A percentile compares a stretch with the other conserved stretches of the same genome.
Evolutionary conservation across 1,140 invertebrate species (phyloP).

Genomic region (Drosophila prosaltans): DNA sequence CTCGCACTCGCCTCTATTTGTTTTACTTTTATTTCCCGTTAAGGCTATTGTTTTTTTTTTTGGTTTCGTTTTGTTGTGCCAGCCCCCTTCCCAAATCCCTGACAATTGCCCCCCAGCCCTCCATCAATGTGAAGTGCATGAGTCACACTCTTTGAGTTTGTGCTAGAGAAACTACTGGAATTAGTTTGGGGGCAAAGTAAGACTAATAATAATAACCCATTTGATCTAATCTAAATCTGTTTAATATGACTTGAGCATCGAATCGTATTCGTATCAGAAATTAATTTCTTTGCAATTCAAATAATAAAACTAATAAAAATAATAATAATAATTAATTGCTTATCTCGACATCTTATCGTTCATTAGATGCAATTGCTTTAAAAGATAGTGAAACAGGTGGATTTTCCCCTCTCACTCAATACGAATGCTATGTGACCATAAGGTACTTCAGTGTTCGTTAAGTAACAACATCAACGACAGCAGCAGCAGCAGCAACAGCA

Average conservation of each 20-base stretch:
- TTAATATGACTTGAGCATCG: no score
- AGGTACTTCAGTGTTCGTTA: slow-evolving; percentile 7
- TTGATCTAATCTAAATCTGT: no score
- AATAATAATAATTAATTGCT: slow-evolving; percentile 7
- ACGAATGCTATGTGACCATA: neutral
- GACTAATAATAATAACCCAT: no score
- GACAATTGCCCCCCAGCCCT: neutral
- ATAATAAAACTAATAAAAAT: neutral
- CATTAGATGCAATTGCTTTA: neutral
- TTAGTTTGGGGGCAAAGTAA: no score
- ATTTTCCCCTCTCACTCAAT: neutral
- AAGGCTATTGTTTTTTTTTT: slow-evolving; percentile 18
- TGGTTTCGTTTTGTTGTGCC: no score
- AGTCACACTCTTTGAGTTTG: neutral
- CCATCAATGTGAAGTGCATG: neutral
- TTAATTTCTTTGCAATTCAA: neutral
- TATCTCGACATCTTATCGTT: neutral
- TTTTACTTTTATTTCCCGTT: slow-evolving; percentile 47
- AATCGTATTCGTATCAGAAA: neutral
- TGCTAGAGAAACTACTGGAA: neutral
- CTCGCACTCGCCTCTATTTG: slow-evolving; percentile 33
- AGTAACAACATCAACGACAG: slow-evolving; percentile 11
- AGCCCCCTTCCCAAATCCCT: neutral
- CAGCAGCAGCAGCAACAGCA: slow-evolving; percentile 11
- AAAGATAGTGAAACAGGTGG: neutral